Evolutionary conservation across 2,113 vertebrate species (phyloP).

Genomic region (Esox niger): DNA sequence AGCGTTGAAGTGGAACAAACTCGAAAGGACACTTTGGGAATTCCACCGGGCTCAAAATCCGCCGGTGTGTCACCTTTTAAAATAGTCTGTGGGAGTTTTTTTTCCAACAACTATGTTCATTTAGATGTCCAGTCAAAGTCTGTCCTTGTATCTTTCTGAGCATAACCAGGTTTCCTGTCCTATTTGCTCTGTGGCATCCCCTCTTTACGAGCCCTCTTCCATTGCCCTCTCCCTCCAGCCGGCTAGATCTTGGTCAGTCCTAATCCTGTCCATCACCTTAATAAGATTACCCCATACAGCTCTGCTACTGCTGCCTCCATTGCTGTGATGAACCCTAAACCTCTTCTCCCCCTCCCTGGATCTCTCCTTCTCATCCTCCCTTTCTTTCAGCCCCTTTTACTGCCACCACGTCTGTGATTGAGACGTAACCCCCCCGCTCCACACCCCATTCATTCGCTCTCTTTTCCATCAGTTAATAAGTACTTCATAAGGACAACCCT

Average conservation of each 20-base stretch:
- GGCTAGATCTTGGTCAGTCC: slow-evolving; percentile 49
- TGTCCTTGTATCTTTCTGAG: background rate
- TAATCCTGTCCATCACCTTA: slow-evolving; percentile 62
- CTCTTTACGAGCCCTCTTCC: background rate
- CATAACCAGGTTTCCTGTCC: background rate
- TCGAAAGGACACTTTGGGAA: slow-evolving; percentile 23
- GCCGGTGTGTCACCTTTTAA: background rate
- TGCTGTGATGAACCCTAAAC: slow-evolving; percentile 51
- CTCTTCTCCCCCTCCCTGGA: slow-evolving; percentile 26
- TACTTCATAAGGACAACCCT: too few relatives aligned
- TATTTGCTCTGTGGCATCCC: slow-evolving; percentile 13
- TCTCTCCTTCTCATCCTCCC: slow-evolving; percentile 5
- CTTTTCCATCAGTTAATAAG: background rate
- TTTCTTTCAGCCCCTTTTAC: background rate
- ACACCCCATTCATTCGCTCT: background rate
- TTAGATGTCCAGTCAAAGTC: too few relatives aligned
- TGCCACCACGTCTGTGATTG: background rate
- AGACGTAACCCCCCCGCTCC: too few relatives aligned
- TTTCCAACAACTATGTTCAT: too few relatives aligned
- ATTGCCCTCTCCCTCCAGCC: slow-evolving; percentile 38
- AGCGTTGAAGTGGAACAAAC: slow-evolving; percentile 26
- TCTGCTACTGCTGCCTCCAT: slow-evolving; percentile 37
- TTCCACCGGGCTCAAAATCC: slow-evolving; percentile 30
- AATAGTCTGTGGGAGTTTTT: too few relatives aligned
- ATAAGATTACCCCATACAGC: slow-evolving; percentile 62